Evolutionary conservation across 2,113 vertebrate species (phyloP).

Genomic region (Struthio camelus): DNA sequence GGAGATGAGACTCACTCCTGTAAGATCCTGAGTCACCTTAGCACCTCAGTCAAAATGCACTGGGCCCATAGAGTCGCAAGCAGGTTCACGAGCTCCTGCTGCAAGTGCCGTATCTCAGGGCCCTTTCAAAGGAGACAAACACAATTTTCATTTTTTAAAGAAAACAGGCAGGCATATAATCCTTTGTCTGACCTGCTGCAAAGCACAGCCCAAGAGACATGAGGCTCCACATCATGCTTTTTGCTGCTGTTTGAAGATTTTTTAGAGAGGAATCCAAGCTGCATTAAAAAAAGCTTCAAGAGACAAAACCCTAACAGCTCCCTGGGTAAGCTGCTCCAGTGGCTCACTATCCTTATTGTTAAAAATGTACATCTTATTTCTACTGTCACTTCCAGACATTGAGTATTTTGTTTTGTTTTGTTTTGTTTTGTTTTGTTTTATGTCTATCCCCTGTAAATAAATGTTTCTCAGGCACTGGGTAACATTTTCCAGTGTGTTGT

Average conservation of each 20-base stretch:
- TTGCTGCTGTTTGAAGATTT: not conserved
- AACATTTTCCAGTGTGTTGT: not conserved
- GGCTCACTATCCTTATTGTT: not conserved
- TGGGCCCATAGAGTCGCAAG: too few species aligned
- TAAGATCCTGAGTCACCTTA: rapidly evolving
- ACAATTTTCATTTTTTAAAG: not conserved
- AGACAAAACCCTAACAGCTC: rapidly evolving
- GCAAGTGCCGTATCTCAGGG: not conserved
- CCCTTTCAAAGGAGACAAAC: not conserved
- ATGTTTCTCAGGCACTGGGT: not conserved
- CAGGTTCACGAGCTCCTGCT: too few species aligned
- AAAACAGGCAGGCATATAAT: not conserved
- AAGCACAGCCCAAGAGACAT: rapidly evolving
- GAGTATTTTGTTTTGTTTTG: not conserved
- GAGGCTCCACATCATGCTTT: rapidly evolving
- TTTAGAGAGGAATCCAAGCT: not conserved
- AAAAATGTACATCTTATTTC: not conserved
- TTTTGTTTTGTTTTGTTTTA: not conserved
- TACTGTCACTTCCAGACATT: not conserved
- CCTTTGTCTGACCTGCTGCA: not conserved
- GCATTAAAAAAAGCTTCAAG: not conserved
- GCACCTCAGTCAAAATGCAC: rapidly evolving
- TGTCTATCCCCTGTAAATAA: not conserved
- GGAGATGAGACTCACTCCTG: not conserved
- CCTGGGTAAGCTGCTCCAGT: not conserved